Evolutionary conservation across 2,797 vertebrate genomes (phyloP).

Genomic region (Pangasius krempfi): DNA sequence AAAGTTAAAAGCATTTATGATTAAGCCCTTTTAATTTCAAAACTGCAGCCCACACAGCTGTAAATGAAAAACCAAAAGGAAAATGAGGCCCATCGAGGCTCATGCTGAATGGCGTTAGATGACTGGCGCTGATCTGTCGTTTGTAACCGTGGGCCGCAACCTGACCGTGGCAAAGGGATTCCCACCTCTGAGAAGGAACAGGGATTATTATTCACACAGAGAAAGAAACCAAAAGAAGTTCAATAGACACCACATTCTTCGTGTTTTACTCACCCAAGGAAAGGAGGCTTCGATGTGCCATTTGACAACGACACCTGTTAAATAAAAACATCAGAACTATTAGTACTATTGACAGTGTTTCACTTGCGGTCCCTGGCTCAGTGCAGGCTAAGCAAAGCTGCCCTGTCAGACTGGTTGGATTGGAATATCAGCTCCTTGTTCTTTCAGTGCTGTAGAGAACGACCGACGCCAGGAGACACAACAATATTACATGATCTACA

Average conservation of each 20-base stretch:
- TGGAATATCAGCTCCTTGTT: slow-evolving; percentile 59
- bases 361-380: background rate
- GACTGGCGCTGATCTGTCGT: slow-evolving; percentile 90
- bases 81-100: background rate
- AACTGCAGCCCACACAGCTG: background rate
- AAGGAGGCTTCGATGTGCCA: slow-evolving; percentile 84
- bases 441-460: slow-evolving; percentile 3
- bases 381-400: background rate
- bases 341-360: background rate
- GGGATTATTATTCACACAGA: background rate
- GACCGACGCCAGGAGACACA: slow-evolving; percentile 35
- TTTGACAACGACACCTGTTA: slow-evolving; percentile 85
- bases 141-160: slow-evolving; percentile 92
- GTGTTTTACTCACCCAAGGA: slow-evolving; percentile 80
- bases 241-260: background rate
- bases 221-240: background rate
- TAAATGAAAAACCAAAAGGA: background rate
- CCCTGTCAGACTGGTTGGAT: slow-evolving; percentile 67
- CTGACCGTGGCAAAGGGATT: slow-evolving; percentile 94
- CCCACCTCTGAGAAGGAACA: slow-evolving; percentile 78
- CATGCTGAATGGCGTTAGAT: slow-evolving; percentile 67
- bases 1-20: slow-evolving; percentile 24
- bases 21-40: slow-evolving; percentile 24
- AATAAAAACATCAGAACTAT: slow-evolving; percentile 52
- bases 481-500: slow-evolving; percentile 39